A percentile compares a stretch with the other conserved stretches of the same genome.
phyloP scores from a whole-genome alignment of 2,113 vertebrate genomes.

The Pteruthius melanotis region DNA sequence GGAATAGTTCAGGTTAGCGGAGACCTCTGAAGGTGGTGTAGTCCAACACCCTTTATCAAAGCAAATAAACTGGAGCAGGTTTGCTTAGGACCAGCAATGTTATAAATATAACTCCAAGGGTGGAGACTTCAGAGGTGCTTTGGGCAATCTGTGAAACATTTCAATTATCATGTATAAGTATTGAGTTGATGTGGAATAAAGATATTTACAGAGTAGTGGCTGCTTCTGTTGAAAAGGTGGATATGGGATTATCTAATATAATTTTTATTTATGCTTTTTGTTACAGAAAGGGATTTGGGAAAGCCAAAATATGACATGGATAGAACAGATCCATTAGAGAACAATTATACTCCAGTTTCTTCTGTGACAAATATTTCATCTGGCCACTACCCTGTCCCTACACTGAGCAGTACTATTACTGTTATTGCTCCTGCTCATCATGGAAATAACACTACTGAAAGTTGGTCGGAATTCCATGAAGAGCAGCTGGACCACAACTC shows the following conservation, averaged over 20 bases:
- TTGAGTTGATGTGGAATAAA: background rate
- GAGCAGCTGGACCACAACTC: conserved; percentile 86
- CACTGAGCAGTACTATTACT: conserved; percentile 94
- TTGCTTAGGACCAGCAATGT: background rate
- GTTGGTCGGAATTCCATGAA: conserved; percentile 90
- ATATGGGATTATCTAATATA: background rate
- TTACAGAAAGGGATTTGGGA: conserved; percentile 87
- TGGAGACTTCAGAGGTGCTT: background rate
- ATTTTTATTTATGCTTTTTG: background rate
- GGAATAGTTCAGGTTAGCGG: background rate
- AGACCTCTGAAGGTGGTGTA: background rate
- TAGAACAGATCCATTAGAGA: conserved; percentile 79
- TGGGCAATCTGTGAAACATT: background rate
- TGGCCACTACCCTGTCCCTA: conserved; percentile 89
- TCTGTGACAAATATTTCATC: conserved; percentile 83
- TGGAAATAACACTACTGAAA: conserved; percentile 92
- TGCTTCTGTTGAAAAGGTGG: background rate
- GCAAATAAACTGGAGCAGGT: background rate
- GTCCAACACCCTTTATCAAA: background rate
- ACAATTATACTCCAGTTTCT: conserved; percentile 81
- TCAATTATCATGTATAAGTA: background rate
- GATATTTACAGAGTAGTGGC: background rate
- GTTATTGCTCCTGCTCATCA: conserved; percentile 94
- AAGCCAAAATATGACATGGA: conserved; percentile 92
- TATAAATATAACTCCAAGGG: background rate